Base-by-base conservation (phyloP, 37 sponge, comb jelly and placozoan genomes). In the Petrosia ficiformis region DNA sequence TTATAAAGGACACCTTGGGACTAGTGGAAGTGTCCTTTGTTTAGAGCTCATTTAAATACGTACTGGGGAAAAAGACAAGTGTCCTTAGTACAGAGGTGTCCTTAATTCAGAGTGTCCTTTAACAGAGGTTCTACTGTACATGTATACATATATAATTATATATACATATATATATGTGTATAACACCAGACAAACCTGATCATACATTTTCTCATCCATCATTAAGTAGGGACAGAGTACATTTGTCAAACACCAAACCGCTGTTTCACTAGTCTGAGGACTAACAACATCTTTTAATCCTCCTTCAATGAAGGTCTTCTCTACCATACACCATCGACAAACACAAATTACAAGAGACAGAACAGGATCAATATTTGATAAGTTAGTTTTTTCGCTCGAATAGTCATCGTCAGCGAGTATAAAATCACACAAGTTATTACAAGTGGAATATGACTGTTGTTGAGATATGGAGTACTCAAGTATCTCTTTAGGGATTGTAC, bases 251-350 rank as follows among this genome's bases (percentile, higher is more conserved):
- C 78, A 87, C 92, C 92, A 92, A 1, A 71, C 57, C 6, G 42
- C 40, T 3, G 80, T 75, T 48, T 86, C 77, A 41, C 74, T 73
- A 11, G 87, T 79, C 77, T 92, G 91, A 0, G 91, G 91, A 43
- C 91, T 90, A n/a, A 85, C 56, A 32, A 78, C 8, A 19, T 85
- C 86, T 5, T 52, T 22, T 61, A 85, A 26, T 0, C 79, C 79
- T 1, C 48, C 32, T 14, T 63, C 41, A 48, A 82, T 63, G 57
- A 82, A 70, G 10, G 42, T 14, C 75, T 64, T 77, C 69, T 77
- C 78, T 40, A 90, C 25, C 42, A 72, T 57, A 77, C 81, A 92
- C 67, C 74, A 41, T 57, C 67, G 84, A 61, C 87, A 81, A 36
- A 92, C 56, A 1, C 42, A 38, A 44, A 83, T n/a, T 2, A 82